A percentile compares a stretch with the other conserved stretches of the same genome.
Evolutionary conservation across 2,888 invertebrate species (phyloP).

Genomic region (Carcina quercana): DNA sequence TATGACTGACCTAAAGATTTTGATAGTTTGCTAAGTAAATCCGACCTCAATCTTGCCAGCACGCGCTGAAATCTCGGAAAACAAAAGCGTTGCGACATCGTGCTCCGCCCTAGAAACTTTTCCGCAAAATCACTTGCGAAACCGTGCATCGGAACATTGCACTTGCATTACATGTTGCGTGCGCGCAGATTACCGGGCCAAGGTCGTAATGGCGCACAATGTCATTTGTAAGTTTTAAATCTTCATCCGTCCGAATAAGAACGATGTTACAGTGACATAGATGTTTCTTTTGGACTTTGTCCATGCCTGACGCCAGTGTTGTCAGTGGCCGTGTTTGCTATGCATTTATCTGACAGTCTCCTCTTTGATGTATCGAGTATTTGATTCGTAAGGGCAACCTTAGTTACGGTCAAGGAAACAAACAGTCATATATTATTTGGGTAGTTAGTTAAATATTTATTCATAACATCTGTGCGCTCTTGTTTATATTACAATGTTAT

Average conservation of each 20-base stretch:
- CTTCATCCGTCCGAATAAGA: conserved; percentile 17
- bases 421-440: too few relatives aligned
- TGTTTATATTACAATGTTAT: too few relatives aligned
- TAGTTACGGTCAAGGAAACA: conserved; percentile 16
- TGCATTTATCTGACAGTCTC: conserved; percentile 15
- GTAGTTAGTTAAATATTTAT: too few relatives aligned
- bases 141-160: conserved; percentile 35
- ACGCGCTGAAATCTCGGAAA: conserved; percentile 3
- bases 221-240: conserved; percentile 14
- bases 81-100: conserved; percentile 20
- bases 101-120: conserved; percentile 45
- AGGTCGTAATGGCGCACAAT: conserved; percentile 28
- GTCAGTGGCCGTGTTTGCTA: too few relatives aligned
- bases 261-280: conserved; percentile 16
- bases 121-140: conserved; percentile 38
- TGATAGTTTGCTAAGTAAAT: background rate
- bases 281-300: conserved; percentile 12
- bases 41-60: background rate
- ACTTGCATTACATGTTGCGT: conserved; percentile 34
- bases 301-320: conserved; percentile 9
- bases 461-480: too few relatives aligned
- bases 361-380: conserved; percentile 14
- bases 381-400: conserved; percentile 12
- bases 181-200: conserved; percentile 51
- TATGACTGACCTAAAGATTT: too few relatives aligned